Evolutionary conservation across 2,797 vertebrate genomes (phyloP), one percentile per base, ranked within the genome.

Genomic region (Artibeus jamaicensis): DNA sequence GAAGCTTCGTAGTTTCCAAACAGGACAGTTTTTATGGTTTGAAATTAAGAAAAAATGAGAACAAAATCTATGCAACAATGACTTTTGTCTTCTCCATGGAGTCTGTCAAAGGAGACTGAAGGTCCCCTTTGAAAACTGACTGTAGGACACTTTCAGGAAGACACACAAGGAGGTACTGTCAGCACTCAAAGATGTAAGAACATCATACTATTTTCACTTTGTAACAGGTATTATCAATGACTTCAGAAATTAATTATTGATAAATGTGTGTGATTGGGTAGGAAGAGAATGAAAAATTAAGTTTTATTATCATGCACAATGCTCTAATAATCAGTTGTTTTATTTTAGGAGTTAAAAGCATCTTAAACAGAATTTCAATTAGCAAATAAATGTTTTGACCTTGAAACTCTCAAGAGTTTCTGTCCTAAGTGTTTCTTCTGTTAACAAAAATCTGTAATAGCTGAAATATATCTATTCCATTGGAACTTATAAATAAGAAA

Each of bases 321-420:
- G 73, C 90, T 79, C 8, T 88, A 76, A 67, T 29, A 48, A 78
- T 37, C 16, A 39, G 42, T 90, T 65, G 79, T 53, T 95, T 89
- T 93, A 86, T 89, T 87, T 19, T 34, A 85, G 46, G 57, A 87
- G 71, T 70, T 77, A 68, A 92, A 93, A 83, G 26, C 9, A 84
- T 82, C 22, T 91, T 88, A 77, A 55, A 37, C 9, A 15, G 65
- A 34, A 84, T 76, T 12, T 86, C 59, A 71, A 12, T 79, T 90
- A 94, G 42, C 16, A 92, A 94, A 65, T 42, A 76, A 74, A 85
- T 37, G 44, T 32, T 48, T 50, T 86, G 78, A 79, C 65, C 37
- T 46, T 42, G 62, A 73, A 74, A 84, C 24, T 4, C 9, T 79
- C 39, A 85, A 37, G 4, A n/a, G 4, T 86, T 83, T 86, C 37